phyloP scores from a whole-genome alignment of 2,113 vertebrate genomes.

The Quiscalus mexicanus region DNA sequence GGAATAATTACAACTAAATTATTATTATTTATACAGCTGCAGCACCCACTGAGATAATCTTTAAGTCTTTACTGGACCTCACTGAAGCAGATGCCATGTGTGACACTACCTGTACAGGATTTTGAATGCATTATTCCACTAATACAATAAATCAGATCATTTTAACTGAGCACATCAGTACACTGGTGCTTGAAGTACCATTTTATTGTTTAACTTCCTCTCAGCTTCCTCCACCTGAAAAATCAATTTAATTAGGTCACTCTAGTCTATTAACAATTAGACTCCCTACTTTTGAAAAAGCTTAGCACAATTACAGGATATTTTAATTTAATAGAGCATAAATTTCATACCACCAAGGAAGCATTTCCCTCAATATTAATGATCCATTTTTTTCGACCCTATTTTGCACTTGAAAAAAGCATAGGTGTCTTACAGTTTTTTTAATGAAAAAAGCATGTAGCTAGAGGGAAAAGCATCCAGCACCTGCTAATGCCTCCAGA shows the following conservation, averaged over 20 bases:
- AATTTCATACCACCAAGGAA: background rate
- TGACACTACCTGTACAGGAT: background rate
- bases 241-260: background rate
- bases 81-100: background rate
- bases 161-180: background rate
- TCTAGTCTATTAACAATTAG: rapidly evolving
- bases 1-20: background rate
- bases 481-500: background rate
- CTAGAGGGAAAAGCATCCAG: background rate
- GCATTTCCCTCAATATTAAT: background rate
- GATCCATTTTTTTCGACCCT: background rate
- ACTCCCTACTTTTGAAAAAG: background rate
- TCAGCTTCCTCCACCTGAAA: background rate
- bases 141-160: background rate
- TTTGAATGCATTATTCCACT: background rate
- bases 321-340: background rate
- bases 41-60: background rate
- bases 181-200: background rate
- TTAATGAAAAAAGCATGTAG: background rate
- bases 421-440: background rate
- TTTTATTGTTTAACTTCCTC: background rate
- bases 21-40: background rate
- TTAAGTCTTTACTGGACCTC: background rate
- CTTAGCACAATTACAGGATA: background rate
- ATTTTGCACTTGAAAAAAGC: background rate